Evolutionary conservation across 2,888 invertebrate species (phyloP), one percentile per base, ranked within the genome.

Genomic region (Drosophila atroscutellata): DNA sequence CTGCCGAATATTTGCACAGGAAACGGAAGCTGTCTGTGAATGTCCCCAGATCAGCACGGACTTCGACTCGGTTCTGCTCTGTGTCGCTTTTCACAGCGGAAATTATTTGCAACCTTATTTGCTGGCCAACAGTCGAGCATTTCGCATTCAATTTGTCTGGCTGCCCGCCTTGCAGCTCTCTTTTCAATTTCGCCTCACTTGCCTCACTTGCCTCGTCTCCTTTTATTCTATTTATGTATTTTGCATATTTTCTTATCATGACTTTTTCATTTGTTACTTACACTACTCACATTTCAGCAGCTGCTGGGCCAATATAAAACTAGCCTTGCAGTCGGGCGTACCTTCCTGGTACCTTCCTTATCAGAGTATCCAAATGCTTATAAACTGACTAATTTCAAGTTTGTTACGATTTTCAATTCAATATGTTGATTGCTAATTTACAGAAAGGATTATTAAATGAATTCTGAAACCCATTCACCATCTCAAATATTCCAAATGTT

Each of bases 31-130:
- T 61, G 58, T 50, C 75, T 62, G 70, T 37, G 30, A n/a, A 28
- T 58, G 52, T 39, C 55, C 34, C 42, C 50, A 56, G 50, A 51
- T 9, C 52, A 36, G 26, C 28, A 26, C 28, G 9, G 30, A 32
- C 20, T 7, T 26, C 8, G 42, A 36, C 39, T 62, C 59, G 20
- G 56, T 62, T 65, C 51, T 55, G 32, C 39, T 34, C 57, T 30
- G 72, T 69, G 65, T 72, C 62, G 62, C 75, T 67, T 79, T 75
- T 1, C 47, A 49, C 61, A 67, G 69, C 81, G 78, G 74, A 84
- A 85, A 80, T 84, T 82, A 86, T 85, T 84, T 83, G 77, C 80
- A 62, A 72, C 77, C 71, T 73, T 74, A 65, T 82, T 80, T 73
- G 79, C 73, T 52, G 66, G 70, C 30, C 70, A 80, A 80, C 66